Conservation (phyloP, 2,113 vertebrate species). For the Gallinago jamesoni region DNA sequence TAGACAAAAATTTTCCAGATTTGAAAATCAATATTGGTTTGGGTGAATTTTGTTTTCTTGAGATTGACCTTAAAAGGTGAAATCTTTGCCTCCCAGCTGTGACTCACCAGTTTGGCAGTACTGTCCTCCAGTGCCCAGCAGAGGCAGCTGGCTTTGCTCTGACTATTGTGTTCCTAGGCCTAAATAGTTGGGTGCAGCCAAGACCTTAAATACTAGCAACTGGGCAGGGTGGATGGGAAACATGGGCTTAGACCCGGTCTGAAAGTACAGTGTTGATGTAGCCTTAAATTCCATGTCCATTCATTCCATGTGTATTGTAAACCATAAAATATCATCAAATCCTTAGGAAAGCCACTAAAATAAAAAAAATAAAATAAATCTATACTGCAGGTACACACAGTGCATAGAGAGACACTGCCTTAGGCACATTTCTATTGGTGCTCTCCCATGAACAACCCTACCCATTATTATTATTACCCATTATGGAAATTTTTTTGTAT, state of each 20-base stretch:
- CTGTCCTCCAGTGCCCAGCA: not conserved
- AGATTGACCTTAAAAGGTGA: not conserved
- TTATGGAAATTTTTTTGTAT: not conserved
- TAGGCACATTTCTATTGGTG: accelerated
- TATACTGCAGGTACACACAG: not conserved
- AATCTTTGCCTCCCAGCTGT: not conserved
- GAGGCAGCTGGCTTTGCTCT: not conserved
- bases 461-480: not conserved
- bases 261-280: not conserved
- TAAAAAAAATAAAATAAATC: not conserved
- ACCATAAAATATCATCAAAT: not conserved
- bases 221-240: not conserved
- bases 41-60: not conserved
- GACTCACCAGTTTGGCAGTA: not conserved
- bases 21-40: not conserved
- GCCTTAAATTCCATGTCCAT: not conserved
- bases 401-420: not conserved
- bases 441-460: not conserved
- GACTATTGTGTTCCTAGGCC: not conserved
- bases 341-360: not conserved
- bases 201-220: not conserved
- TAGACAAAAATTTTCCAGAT: not conserved
- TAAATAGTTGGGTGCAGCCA: not conserved
- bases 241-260: not conserved
- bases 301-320: not conserved